Conservation (phyloP, 2,797 vertebrate genomes). For the Sebastes hubbsi region DNA sequence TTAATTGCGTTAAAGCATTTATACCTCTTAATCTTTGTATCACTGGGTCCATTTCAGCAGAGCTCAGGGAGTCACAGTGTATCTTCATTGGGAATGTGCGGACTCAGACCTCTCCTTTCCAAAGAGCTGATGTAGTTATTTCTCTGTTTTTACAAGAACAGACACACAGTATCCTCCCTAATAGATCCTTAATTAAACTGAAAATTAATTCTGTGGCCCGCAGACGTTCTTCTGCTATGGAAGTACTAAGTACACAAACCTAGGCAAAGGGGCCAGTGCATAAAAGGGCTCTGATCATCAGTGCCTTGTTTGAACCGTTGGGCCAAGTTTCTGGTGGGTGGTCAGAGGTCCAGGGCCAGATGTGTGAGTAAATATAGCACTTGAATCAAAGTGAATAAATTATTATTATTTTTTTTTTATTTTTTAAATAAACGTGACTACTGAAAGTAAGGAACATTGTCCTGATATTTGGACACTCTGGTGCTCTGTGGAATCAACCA, state of each 20-base stretch:
- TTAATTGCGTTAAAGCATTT: neutral
- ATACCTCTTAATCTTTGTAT: neutral
- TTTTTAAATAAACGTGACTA: no score
- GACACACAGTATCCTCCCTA: conserved; percentile 32
- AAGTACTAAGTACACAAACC: no score
- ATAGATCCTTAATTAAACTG: conserved; percentile 43
- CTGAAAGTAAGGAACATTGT: no score
- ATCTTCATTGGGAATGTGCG: conserved; percentile 53
- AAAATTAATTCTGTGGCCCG: neutral
- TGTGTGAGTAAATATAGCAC: no score
- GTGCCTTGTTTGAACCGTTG: no score
- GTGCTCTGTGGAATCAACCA: no score
- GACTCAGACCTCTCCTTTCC: conserved; percentile 17
- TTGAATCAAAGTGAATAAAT: no score
- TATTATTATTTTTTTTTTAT: no score
- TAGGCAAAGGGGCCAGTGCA: no score
- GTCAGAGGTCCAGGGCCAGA: no score
- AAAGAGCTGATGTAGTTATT: conserved; percentile 29
- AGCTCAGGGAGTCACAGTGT: conserved; percentile 31
- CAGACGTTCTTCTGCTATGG: neutral
- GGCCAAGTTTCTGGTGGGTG: no score
- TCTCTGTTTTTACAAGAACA: conserved; percentile 26
- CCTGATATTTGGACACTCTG: rapidly evolving
- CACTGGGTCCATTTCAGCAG: neutral
- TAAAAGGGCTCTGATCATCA: no score